Evolutionary conservation across 64 coral and sea anemone species (phyloP).

Genomic region (Dendrophyllia cribrosa): DNA sequence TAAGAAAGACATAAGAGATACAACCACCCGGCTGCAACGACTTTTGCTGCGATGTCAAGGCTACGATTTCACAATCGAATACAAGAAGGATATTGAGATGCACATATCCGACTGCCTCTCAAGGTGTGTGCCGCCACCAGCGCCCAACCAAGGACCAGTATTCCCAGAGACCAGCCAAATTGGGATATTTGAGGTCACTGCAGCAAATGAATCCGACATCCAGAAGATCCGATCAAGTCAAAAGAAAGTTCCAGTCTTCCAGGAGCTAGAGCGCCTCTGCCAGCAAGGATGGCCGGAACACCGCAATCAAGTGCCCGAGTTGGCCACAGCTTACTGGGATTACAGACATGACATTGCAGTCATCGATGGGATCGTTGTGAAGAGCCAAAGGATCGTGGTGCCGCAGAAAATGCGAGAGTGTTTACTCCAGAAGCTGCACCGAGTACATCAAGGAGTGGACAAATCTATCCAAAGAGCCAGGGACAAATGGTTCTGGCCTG

Average conservation of each 20-base stretch:
- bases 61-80: slow-evolving; percentile 68
- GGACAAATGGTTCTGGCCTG: slow-evolving; percentile 89
- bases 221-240: slow-evolving; percentile 89
- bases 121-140: slow-evolving; percentile 89
- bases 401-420: slow-evolving; percentile 81
- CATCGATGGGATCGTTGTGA: slow-evolving; percentile 84
- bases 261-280: slow-evolving; percentile 83
- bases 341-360: slow-evolving; percentile 88
- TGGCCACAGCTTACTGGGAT: slow-evolving; percentile 90
- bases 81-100: slow-evolving; percentile 78
- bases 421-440: slow-evolving; percentile 73
- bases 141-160: slow-evolving; percentile 77
- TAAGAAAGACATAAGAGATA: no score
- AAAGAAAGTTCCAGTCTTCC: slow-evolving; percentile 85
- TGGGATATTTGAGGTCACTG: slow-evolving; percentile 67
- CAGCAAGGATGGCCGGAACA: slow-evolving; percentile 81
- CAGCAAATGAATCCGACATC: slow-evolving; percentile 85
- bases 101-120: slow-evolving; percentile 87
- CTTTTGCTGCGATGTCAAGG: slow-evolving; percentile 13
- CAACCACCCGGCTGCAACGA: no score
- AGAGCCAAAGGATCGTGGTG: slow-evolving; percentile 86
- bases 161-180: no score
- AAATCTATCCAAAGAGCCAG: slow-evolving; percentile 89
- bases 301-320: slow-evolving; percentile 85
- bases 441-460: slow-evolving; percentile 73